Evolutionary conservation across 2,888 invertebrate species (phyloP).

Genomic region (Biston stratarius): DNA sequence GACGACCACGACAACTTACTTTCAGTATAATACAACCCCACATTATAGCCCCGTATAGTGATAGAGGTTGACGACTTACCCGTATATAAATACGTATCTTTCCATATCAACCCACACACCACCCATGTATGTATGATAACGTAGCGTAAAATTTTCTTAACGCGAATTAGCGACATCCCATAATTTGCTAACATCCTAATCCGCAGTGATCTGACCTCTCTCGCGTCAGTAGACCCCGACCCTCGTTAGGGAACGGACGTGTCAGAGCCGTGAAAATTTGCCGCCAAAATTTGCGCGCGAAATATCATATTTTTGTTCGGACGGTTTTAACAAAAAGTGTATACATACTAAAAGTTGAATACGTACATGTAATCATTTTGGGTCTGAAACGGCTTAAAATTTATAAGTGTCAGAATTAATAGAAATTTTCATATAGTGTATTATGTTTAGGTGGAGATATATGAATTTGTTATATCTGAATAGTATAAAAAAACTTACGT

Average conservation of each 20-base stretch:
- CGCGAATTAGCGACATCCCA: conserved; percentile 16
- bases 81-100: neutral
- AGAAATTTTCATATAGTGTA: too few relatives aligned
- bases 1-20: too few relatives aligned
- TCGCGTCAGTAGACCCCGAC: conserved; percentile 39
- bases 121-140: neutral
- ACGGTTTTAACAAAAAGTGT: neutral
- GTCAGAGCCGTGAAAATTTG: conserved; percentile 30
- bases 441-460: too few relatives aligned
- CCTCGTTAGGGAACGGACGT: conserved; percentile 35
- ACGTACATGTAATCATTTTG: too few relatives aligned
- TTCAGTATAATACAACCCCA: too few relatives aligned
- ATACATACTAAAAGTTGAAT: neutral
- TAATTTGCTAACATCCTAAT: conserved; percentile 32
- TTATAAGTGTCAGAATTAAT: neutral
- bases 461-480: too few relatives aligned
- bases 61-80: too few relatives aligned
- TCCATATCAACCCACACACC: conserved; percentile 1
- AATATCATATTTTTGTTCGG: conserved; percentile 9
- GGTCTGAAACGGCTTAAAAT: too few relatives aligned
- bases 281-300: conserved; percentile 43
- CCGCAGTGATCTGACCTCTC: conserved; percentile 26
- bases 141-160: conserved; percentile 19
- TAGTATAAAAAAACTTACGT: too few relatives aligned
- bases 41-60: too few relatives aligned